These are phyloP conservation scores for Heliornis fulica DNA, from an alignment of 2,113 vertebrate species.

Conservation along the genomic window DNA sequence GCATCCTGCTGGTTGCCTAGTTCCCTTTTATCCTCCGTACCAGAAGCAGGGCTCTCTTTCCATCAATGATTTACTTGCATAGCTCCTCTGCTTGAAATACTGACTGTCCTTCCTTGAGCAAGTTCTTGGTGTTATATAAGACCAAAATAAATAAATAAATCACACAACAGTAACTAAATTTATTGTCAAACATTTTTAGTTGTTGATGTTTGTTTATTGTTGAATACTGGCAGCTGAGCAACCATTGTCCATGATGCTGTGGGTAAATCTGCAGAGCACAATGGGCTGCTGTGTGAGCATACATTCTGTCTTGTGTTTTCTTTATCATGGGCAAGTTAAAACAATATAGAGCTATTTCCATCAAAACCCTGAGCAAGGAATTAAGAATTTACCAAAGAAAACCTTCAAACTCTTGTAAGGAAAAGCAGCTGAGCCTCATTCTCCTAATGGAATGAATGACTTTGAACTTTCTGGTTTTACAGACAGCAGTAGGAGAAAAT, in stretches of 20 bases:
- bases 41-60: background rate
- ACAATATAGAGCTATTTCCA: background rate
- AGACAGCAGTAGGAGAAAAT: background rate
- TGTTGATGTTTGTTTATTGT: background rate
- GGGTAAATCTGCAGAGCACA: background rate
- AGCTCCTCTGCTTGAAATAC: background rate
- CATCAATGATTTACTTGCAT: background rate
- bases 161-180: background rate
- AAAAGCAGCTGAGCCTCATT: background rate
- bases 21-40: conserved; percentile 9
- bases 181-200: background rate
- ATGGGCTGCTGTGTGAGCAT: background rate
- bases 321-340: background rate
- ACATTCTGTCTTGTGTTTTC: background rate
- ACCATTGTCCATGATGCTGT: background rate
- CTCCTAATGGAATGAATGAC: background rate
- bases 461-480: background rate
- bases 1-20: conserved; percentile 19
- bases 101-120: background rate
- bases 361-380: background rate
- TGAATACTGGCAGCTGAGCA: conserved; percentile 21
- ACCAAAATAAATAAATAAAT: background rate
- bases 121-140: background rate
- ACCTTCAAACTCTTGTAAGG: background rate
- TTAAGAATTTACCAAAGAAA: background rate